A percentile compares a stretch with the other conserved stretches of the same genome.
Evolutionary conservation across 2,113 vertebrate genomes (phyloP).

Genomic region (Nothobranchius kuhntae): DNA sequence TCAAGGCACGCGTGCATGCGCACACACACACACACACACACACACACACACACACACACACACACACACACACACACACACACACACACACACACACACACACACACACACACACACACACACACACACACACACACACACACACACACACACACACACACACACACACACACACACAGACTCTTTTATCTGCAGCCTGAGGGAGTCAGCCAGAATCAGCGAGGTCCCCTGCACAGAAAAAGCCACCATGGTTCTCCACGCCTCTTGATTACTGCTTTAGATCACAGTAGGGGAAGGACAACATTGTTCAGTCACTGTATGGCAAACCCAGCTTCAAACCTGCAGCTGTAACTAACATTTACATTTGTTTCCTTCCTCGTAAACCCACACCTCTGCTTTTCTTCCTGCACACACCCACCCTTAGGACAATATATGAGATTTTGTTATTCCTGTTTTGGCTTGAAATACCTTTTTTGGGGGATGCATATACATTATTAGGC

Average conservation of each 20-base stretch:
- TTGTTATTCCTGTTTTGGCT: conserved; percentile 34
- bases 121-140: too few species aligned
- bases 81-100: conserved; percentile 14
- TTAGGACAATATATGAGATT: conserved; percentile 12
- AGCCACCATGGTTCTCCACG: conserved; percentile 44
- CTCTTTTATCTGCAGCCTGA: conserved; percentile 56
- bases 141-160: conserved; percentile 5
- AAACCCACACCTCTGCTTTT: conserved; percentile 28
- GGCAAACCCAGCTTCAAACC: conserved; percentile 27
- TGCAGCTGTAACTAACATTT: conserved; percentile 43
- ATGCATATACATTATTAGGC: conserved; percentile 23
- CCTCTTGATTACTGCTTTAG: conserved; percentile 63
- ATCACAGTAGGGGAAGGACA: conserved; percentile 67
- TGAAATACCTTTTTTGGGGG: conserved; percentile 30
- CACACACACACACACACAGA: conserved; percentile 14
- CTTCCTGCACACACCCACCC: conserved; percentile 13
- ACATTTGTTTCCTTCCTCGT: conserved; percentile 44
- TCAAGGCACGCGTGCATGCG: background rate
- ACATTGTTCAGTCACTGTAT: conserved; percentile 44
- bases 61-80: conserved; percentile 13
- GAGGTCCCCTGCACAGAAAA: conserved; percentile 42
- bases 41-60: conserved; percentile 12
- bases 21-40: background rate
- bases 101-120: conserved; percentile 10
- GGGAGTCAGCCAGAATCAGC: conserved; percentile 45